phyloP scores from a whole-genome alignment of 2,113 vertebrate genomes.

The Coturnix japonica region DNA sequence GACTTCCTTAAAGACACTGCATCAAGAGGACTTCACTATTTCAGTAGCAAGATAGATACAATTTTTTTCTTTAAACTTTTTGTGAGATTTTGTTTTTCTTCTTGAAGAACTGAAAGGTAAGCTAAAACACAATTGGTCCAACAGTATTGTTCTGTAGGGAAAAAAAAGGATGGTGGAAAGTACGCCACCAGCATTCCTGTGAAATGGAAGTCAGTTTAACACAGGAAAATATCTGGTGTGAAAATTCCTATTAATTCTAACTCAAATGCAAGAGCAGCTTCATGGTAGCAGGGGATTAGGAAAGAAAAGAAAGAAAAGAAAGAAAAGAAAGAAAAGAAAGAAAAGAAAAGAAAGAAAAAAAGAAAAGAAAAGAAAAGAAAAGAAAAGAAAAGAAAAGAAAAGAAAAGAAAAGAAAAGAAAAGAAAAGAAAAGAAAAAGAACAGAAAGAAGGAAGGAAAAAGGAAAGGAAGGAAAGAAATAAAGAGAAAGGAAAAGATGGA shows the following conservation, averaged over 20 bases:
- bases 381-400: too few species aligned
- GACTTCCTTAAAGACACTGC: neutral
- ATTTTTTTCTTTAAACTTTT: neutral
- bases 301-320: neutral
- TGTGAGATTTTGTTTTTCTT: neutral
- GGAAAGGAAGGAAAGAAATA: too few species aligned
- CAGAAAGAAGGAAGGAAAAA: too few species aligned
- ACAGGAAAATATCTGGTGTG: neutral
- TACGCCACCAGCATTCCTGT: neutral
- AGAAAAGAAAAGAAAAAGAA: too few species aligned
- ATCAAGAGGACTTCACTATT: neutral
- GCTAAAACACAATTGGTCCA: accelerated
- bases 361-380: too few species aligned
- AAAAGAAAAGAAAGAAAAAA: too few species aligned
- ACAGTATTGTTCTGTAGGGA: accelerated
- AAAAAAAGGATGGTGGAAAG: neutral
- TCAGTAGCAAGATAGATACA: neutral
- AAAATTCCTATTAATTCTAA: neutral
- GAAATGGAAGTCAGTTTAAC: neutral
- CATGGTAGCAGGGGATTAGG: neutral
- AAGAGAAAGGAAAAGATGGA: too few species aligned
- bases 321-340: too few species aligned
- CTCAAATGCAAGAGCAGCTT: neutral
- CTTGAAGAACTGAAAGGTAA: neutral
- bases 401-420: too few species aligned